A percentile compares a stretch with the other conserved stretches of the same genome.
Conservation (phyloP, 1,140 invertebrate genomes). For the Drosophila tsacasi region DNA sequence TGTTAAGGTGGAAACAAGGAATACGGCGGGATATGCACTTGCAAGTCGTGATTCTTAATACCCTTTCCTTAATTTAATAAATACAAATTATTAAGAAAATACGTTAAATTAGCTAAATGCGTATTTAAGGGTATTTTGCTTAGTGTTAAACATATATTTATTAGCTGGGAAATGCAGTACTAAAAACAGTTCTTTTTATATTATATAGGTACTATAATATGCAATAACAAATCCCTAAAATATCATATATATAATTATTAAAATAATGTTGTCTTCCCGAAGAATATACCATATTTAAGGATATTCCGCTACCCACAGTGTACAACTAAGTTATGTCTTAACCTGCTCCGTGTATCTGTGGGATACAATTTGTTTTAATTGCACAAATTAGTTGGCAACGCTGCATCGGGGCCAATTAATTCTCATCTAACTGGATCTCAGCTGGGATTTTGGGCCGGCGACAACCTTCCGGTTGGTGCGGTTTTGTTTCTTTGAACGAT, state of each 20-base stretch:
- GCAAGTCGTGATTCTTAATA: not conserved
- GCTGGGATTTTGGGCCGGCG: constrained; percentile 53
- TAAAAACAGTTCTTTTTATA: too few species aligned
- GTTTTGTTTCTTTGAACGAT: constrained; percentile 27
- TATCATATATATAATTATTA: too few species aligned
- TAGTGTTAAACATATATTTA: not conserved
- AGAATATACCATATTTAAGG: not conserved
- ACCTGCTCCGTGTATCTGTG: constrained; percentile 62
- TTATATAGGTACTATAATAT: too few species aligned
- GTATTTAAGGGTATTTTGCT: not conserved
- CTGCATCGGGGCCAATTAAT: constrained; percentile 72
- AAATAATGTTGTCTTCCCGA: too few species aligned
- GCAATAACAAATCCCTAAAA: too few species aligned
- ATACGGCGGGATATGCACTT: not conserved
- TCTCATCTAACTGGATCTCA: constrained; percentile 72
- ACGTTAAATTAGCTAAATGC: not conserved
- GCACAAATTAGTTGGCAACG: constrained; percentile 78
- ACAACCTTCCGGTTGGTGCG: constrained; percentile 44
- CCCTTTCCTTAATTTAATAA: not conserved
- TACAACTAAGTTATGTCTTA: constrained; percentile 22
- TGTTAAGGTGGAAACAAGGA: constrained; percentile 16
- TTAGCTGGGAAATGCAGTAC: not conserved
- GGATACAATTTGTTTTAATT: constrained; percentile 83
- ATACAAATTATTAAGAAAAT: not conserved
- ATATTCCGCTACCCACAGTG: not conserved